These are phyloP conservation scores for Dryococelus australis DNA, from an alignment of 2,888 invertebrate species.

Conservation along the genomic window DNA sequence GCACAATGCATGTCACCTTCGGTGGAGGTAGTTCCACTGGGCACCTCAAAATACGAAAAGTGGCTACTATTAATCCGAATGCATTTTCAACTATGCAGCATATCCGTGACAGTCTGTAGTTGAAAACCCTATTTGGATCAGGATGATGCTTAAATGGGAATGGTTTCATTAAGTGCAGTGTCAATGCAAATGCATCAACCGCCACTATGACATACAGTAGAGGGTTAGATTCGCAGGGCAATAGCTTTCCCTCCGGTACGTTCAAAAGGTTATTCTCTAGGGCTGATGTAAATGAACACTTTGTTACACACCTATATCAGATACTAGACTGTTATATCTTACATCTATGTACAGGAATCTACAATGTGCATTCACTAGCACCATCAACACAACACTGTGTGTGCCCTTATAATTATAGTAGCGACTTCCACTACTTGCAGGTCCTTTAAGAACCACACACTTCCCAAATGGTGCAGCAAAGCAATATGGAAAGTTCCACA, in stretches of 20 bases:
- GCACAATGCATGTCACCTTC: neutral
- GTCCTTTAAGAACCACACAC: neutral
- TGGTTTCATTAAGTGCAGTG: conserved; percentile 12
- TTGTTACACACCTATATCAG: neutral
- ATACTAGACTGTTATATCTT: neutral
- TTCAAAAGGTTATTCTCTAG: conserved; percentile 13
- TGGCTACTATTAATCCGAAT: neutral
- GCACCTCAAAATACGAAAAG: neutral
- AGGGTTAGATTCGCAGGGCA: neutral
- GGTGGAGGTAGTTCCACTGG: conserved; percentile 12
- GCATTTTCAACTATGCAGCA: neutral
- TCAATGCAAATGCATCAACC: conserved; percentile 5
- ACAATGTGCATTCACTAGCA: neutral
- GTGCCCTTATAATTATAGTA: conserved; percentile 21
- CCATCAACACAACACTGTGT: no score
- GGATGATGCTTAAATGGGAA: neutral
- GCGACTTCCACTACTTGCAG: conserved; percentile 1
- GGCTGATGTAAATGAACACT: neutral
- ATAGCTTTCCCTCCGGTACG: neutral
- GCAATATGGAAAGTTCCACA: conserved; percentile 3
- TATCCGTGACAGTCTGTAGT: neutral
- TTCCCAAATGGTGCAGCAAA: neutral
- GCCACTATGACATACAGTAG: neutral
- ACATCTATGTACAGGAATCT: neutral
- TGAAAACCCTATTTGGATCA: neutral